These are phyloP conservation scores for Colossoma macropomum DNA, from an alignment of 2,113 vertebrate species.

Conservation along the genomic window DNA sequence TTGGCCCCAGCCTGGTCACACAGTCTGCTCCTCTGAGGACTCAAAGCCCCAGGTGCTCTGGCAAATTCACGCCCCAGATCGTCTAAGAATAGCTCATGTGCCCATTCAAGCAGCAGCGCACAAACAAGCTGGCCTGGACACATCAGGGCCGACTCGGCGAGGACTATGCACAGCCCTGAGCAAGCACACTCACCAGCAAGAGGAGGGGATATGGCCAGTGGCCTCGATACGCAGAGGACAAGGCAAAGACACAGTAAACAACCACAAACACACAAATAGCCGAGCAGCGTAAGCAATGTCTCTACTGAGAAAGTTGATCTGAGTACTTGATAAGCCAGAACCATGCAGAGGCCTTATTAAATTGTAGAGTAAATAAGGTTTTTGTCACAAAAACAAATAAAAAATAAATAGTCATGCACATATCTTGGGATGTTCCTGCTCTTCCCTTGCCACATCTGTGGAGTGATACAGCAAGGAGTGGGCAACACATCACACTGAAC, in stretches of 20 bases:
- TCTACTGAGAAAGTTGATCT: background rate
- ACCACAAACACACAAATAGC: background rate
- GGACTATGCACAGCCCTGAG: background rate
- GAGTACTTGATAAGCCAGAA: background rate
- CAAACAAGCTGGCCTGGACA: slow-evolving; percentile 43
- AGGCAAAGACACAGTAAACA: background rate
- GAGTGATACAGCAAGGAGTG: background rate
- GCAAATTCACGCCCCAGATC: slow-evolving; percentile 43
- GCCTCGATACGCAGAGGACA: background rate
- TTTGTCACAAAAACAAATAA: background rate
- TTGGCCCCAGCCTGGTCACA: background rate
- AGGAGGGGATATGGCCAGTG: background rate
- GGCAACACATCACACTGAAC: background rate
- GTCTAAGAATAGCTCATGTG: slow-evolving; percentile 49
- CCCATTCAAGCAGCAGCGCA: slow-evolving; percentile 41
- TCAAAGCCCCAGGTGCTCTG: slow-evolving; percentile 51
- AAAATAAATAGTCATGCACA: no score
- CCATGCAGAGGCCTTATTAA: background rate
- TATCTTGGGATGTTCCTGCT: no score
- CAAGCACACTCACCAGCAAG: background rate
- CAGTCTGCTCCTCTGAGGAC: background rate
- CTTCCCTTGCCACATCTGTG: background rate
- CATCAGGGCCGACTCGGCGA: background rate
- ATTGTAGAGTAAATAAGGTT: background rate
- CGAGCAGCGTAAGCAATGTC: background rate